Conservation (phyloP, 2,888 invertebrate species). For the Drosophila peninsularis region DNA sequence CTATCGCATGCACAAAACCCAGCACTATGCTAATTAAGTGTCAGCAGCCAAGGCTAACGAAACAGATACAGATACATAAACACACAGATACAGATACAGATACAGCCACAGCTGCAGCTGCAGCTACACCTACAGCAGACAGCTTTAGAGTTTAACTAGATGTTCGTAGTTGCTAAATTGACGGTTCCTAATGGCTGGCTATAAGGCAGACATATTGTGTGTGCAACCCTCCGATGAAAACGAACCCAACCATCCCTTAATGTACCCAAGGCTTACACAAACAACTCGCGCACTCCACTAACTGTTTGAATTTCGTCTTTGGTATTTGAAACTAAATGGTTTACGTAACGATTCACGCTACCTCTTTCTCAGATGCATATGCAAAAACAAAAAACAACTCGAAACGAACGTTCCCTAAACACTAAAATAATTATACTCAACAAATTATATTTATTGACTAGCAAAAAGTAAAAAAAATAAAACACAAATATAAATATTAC, state of each 20-base stretch:
- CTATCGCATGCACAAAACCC: constrained; percentile 82
- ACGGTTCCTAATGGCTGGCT: constrained; percentile 77
- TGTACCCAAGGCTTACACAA: constrained; percentile 29
- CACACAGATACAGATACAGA: constrained; percentile 24
- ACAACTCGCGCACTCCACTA: constrained; percentile 19
- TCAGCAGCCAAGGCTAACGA: constrained; percentile 25
- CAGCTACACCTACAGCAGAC: constrained; percentile 22
- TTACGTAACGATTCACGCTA: constrained; percentile 66
- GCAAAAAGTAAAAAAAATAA: constrained; percentile 33
- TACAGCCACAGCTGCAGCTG: constrained; percentile 5
- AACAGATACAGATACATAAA: constrained; percentile 27
- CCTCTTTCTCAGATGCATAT: constrained; percentile 64
- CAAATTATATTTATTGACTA: constrained; percentile 56
- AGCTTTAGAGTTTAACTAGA: constrained; percentile 45
- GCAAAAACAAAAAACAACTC: constrained; percentile 13
- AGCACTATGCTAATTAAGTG: constrained; percentile 73
- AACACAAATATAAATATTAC: constrained; percentile 32
- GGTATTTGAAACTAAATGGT: constrained; percentile 49
- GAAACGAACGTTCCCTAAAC: constrained; percentile 49
- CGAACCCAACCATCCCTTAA: constrained; percentile 12
- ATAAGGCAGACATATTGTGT: constrained; percentile 70
- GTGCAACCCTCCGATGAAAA: constrained; percentile 53
- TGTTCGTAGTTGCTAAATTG: constrained; percentile 60
- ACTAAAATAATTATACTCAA: constrained; percentile 53
- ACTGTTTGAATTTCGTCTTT: constrained; percentile 32